A percentile compares a stretch with the other conserved stretches of the same genome.
Evolutionary conservation across 2,797 vertebrate species (phyloP).

Genomic region (Amblyopsis hoosieri): DNA sequence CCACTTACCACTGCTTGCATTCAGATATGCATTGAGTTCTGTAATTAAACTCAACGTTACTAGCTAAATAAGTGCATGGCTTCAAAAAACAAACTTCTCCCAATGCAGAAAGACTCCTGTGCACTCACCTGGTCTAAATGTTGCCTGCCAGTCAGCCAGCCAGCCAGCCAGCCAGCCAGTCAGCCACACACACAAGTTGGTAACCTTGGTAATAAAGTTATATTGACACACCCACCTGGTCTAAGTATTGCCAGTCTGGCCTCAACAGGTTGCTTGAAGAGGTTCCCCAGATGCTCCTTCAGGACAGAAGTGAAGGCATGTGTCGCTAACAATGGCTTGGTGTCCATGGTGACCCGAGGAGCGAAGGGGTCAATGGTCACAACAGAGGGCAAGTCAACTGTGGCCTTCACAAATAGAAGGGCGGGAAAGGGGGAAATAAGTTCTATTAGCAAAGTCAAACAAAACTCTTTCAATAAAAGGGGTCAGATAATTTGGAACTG

Average conservation of each 20-base stretch:
- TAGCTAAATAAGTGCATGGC: background rate
- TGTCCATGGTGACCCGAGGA: conserved; percentile 71
- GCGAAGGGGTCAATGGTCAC: conserved; percentile 60
- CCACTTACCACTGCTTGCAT: conserved; percentile 31
- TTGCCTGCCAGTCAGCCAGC: background rate
- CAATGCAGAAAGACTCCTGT: background rate
- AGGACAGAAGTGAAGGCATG: conserved; percentile 50
- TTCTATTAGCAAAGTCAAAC: background rate
- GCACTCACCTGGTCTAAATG: conserved; percentile 22
- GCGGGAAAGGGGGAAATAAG: background rate
- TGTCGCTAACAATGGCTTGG: conserved; percentile 51
- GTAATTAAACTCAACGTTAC: conserved; percentile 27
- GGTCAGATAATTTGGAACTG: background rate
- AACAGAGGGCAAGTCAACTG: conserved; percentile 60
- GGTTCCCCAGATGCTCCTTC: conserved; percentile 56
- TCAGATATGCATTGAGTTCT: conserved; percentile 16
- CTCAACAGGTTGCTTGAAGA: conserved; percentile 65
- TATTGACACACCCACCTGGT: conserved; percentile 46
- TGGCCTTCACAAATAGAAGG: conserved; percentile 46
- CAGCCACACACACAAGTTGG: too few relatives aligned
- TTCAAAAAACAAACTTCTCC: background rate
- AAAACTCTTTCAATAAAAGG: background rate
- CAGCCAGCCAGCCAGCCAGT: too few relatives aligned
- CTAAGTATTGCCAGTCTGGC: conserved; percentile 41
- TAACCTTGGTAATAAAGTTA: too few relatives aligned